phyloP scores from a whole-genome alignment of 1,140 invertebrate species.

The Eubasilissa regina region DNA sequence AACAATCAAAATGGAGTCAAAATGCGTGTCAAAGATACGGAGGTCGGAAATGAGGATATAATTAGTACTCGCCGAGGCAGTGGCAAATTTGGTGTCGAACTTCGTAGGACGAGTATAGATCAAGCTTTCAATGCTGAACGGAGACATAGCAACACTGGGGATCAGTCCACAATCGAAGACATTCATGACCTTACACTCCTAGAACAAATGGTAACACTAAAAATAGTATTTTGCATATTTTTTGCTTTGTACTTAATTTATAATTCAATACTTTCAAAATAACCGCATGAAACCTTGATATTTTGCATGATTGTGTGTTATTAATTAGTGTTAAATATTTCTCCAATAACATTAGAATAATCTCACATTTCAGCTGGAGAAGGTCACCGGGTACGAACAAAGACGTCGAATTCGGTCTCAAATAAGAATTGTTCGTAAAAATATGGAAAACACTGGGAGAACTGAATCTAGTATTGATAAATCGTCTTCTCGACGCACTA shows the following conservation, averaged over 20 bases:
- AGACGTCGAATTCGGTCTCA: conserved; percentile 82
- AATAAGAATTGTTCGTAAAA: conserved; percentile 79
- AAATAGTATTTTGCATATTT: conserved; percentile 30
- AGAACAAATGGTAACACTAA: conserved; percentile 76
- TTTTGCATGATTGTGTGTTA: neutral
- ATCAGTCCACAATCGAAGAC: conserved; percentile 77
- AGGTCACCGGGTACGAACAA: conserved; percentile 81
- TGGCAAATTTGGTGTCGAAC: conserved; percentile 78
- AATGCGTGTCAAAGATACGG: neutral
- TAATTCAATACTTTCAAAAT: conserved; percentile 21
- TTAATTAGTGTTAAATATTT: conserved; percentile 23
- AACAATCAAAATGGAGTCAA: conserved; percentile 9
- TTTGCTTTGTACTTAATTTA: conserved; percentile 18
- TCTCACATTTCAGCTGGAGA: conserved; percentile 76
- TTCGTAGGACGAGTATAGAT: conserved; percentile 72
- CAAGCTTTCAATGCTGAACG: conserved; percentile 65
- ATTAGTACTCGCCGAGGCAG: conserved; percentile 69
- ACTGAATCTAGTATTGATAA: conserved; percentile 23
- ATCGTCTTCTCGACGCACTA: conserved; percentile 5
- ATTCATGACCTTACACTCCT: conserved; percentile 80
- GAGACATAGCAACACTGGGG: conserved; percentile 65
- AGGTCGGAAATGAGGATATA: conserved; percentile 41
- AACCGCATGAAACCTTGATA: neutral
- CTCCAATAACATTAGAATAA: conserved; percentile 11
- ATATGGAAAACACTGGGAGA: conserved; percentile 65